Evolutionary conservation across 2,113 vertebrate species (phyloP).

Genomic region (Bubalus kerabau): DNA sequence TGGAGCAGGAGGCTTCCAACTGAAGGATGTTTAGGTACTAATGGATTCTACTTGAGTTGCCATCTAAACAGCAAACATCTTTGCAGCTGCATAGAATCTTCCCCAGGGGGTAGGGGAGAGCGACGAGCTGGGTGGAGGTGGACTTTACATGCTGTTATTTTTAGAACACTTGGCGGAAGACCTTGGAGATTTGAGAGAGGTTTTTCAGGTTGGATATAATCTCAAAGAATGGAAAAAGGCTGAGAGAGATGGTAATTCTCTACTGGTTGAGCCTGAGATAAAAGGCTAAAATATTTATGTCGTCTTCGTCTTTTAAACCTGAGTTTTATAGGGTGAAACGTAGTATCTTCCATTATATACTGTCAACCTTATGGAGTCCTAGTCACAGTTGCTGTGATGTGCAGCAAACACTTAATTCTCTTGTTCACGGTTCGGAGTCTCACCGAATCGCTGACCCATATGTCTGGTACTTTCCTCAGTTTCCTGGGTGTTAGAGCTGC

Average conservation of each 20-base stretch:
- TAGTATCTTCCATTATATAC: not conserved
- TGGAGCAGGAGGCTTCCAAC: not conserved
- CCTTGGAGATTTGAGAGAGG: conserved; percentile 7
- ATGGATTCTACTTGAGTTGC: not conserved
- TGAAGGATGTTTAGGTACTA: not conserved
- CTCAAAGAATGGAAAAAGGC: conserved; percentile 39
- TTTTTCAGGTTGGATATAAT: conserved; percentile 21
- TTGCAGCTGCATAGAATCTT: not conserved
- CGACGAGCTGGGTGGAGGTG: not conserved
- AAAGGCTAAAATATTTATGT: conserved; percentile 23
- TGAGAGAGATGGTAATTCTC: not conserved
- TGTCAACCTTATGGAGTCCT: not conserved
- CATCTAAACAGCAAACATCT: conserved; percentile 1
- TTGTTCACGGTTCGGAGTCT: not conserved
- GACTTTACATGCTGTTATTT: not conserved
- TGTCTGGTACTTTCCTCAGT: not conserved
- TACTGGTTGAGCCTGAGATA: not conserved
- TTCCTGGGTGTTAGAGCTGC: not conserved
- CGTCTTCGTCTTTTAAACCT: conserved; percentile 27
- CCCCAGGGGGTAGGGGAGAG: not conserved
- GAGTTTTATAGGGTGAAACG: not conserved
- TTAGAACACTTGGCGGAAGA: not conserved
- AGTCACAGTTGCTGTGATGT: not conserved
- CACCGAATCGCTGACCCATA: not conserved
- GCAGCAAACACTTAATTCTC: not conserved